These are phyloP conservation scores for Hypothenemus hampei DNA, from an alignment of 1,140 invertebrate genomes.

Conservation along the genomic window DNA sequence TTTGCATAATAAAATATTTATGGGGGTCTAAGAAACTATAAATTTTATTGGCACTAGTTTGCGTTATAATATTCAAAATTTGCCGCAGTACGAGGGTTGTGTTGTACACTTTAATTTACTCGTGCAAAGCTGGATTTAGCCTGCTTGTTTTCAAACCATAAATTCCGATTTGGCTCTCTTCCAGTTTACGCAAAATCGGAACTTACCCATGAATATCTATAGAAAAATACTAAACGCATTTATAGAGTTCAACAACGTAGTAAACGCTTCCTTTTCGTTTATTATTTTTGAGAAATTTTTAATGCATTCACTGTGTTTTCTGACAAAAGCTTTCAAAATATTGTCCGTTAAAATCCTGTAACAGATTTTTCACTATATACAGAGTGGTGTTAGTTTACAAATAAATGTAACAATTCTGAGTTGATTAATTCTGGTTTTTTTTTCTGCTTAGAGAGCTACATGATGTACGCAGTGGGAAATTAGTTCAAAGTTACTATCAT, in stretches of 20 bases:
- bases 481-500: no score
- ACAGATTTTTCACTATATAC: no score
- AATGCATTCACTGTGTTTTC: no score
- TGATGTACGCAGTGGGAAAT: no score
- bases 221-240: slow-evolving; percentile 1
- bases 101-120: slow-evolving; percentile 19
- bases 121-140: slow-evolving; percentile 18
- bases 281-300: no score
- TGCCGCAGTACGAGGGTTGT: slow-evolving; percentile 7
- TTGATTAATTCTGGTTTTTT: no score
- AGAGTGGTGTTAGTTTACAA: no score
- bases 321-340: no score
- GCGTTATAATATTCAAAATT: background rate
- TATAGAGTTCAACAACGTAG: background rate
- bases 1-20: slow-evolving; percentile 3
- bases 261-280: no score
- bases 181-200: slow-evolving; percentile 18
- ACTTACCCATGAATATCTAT: slow-evolving; percentile 3
- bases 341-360: no score
- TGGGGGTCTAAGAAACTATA: background rate
- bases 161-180: slow-evolving; percentile 16
- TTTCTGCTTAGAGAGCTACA: no score
- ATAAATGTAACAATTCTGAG: no score
- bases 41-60: slow-evolving; percentile 7
- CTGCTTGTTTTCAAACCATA: slow-evolving; percentile 18